A percentile compares a stretch with the other conserved stretches of the same genome.
Evolutionary conservation across 23 tunicate species (phyloP).

Genomic region (Corella eumyota): DNA sequence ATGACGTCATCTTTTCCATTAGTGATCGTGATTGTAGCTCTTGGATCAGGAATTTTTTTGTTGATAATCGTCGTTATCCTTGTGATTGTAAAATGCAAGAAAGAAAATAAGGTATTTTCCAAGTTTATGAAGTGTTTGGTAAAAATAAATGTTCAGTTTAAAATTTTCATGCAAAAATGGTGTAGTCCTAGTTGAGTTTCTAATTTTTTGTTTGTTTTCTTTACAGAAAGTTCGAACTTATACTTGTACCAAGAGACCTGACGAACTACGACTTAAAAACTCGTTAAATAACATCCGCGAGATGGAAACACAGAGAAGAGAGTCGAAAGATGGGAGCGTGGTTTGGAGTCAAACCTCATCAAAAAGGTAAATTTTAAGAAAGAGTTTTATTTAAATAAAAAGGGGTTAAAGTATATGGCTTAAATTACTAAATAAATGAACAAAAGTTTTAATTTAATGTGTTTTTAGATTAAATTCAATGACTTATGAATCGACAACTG

Average conservation of each 20-base stretch:
- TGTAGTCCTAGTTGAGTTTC: not conserved
- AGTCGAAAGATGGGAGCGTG: conserved; percentile 6
- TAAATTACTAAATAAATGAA: no score
- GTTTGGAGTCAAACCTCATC: conserved; percentile 5
- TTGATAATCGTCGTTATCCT: conserved; percentile 7
- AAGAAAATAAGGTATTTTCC: conserved; percentile 14
- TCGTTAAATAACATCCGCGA: not conserved
- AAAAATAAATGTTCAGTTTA: no score
- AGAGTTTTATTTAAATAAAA: no score
- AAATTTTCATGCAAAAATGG: no score
- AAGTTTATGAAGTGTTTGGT: not conserved
- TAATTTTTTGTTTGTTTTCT: not conserved
- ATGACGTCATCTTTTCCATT: no score
- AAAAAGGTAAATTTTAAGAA: conserved; percentile 13
- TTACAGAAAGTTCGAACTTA: conserved; percentile 12
- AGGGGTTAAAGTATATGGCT: no score
- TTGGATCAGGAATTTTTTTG: conserved; percentile 1
- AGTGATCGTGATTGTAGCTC: conserved; percentile 15
- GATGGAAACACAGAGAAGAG: not conserved
- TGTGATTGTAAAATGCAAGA: conserved; percentile 6
- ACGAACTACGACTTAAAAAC: conserved; percentile 4
- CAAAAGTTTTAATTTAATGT: no score
- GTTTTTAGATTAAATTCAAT: conserved; percentile 12
- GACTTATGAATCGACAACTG: conserved; percentile 20
- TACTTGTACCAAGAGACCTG: conserved; percentile 2